These are phyloP conservation scores for Anastatus disparis DNA, from an alignment of 1,140 invertebrate genomes.

Conservation along the genomic window DNA sequence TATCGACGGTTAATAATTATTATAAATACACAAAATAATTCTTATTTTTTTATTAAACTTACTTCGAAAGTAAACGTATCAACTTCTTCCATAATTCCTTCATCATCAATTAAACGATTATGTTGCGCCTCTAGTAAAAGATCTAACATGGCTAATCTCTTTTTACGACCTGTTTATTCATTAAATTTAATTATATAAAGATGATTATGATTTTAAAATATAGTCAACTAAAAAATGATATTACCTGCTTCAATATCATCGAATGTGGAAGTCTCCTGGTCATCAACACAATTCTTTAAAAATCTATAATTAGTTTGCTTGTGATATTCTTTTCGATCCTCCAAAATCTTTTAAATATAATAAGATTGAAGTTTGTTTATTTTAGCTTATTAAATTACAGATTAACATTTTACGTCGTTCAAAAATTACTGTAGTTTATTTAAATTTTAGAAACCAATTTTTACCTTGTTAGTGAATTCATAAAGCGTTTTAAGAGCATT, in stretches of 20 bases:
- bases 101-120: constrained; percentile 66
- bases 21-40: too few species aligned
- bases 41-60: too few species aligned
- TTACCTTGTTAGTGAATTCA: constrained; percentile 48
- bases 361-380: too few species aligned
- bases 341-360: too few species aligned
- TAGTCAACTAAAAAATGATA: not conserved
- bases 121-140: constrained; percentile 74
- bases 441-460: too few species aligned
- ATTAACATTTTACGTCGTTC: too few species aligned
- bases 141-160: constrained; percentile 82
- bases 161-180: constrained; percentile 64
- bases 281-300: constrained; percentile 29
- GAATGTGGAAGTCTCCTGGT: too few species aligned
- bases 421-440: not conserved
- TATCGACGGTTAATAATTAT: too few species aligned
- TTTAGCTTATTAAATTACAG: too few species aligned
- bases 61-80: constrained; percentile 87
- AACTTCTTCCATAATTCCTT: constrained; percentile 83
- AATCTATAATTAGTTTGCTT: constrained; percentile 38
- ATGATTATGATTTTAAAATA: not conserved
- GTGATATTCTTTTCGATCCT: constrained; percentile 54
- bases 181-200: too few species aligned
- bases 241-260: too few species aligned
- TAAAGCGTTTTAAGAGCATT: constrained; percentile 24